Conservation (phyloP, 2,113 vertebrate species). For the Zootoca vivipara region DNA sequence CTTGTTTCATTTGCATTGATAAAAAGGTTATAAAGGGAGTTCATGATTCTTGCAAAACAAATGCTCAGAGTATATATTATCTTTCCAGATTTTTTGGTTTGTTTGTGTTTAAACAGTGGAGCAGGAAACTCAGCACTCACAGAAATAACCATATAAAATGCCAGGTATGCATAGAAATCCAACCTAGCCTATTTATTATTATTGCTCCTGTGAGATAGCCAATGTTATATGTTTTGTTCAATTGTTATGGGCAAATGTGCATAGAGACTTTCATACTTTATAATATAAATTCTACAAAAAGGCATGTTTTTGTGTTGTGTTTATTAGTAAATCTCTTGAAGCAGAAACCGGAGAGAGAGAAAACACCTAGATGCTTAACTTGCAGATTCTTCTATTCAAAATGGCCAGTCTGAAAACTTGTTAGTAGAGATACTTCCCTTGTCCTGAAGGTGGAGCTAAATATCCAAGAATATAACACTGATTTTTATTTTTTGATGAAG, state of each 20-base stretch:
- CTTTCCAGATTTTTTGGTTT: neutral
- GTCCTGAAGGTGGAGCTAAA: constrained; percentile 14
- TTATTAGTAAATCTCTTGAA: neutral
- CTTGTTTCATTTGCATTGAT: neutral
- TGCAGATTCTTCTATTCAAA: neutral
- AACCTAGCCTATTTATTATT: neutral
- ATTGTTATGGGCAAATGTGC: neutral
- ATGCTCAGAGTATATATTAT: neutral
- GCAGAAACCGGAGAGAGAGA: neutral
- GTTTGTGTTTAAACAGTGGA: neutral
- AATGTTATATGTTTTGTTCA: neutral
- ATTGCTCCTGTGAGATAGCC: neutral
- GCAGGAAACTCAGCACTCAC: neutral
- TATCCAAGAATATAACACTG: neutral
- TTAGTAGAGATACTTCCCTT: neutral
- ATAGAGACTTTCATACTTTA: neutral
- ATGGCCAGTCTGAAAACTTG: neutral
- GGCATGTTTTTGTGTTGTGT: neutral
- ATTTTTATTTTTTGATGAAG: neutral
- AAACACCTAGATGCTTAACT: neutral
- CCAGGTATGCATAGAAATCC: neutral
- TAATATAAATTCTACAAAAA: neutral
- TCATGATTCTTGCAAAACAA: neutral
- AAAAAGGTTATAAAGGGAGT: neutral
- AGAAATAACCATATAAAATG: neutral